Evolutionary conservation across 2,888 invertebrate species (phyloP).

Genomic region (Chloromyia formosa): DNA sequence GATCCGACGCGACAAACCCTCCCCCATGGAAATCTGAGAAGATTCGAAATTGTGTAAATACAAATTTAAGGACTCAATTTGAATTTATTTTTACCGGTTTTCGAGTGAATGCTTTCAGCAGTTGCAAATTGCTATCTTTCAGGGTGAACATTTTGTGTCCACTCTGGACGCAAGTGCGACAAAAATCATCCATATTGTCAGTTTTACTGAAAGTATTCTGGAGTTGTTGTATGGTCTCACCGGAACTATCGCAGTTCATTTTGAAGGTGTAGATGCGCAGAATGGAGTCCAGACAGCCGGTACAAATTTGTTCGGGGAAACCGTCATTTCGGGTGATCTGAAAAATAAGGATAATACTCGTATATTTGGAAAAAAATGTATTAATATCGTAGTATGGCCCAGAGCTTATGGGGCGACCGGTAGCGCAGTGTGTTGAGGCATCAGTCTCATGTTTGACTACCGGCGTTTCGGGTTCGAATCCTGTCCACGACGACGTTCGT

Average conservation of each 20-base stretch:
- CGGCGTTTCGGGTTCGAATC: too few species aligned
- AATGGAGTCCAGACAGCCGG: slow-evolving; percentile 26
- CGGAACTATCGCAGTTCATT: slow-evolving; percentile 38
- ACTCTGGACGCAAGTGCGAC: slow-evolving; percentile 21
- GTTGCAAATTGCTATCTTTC: slow-evolving; percentile 23
- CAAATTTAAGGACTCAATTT: background rate
- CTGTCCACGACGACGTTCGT: too few species aligned
- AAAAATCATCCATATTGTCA: slow-evolving; percentile 16
- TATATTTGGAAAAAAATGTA: too few species aligned
- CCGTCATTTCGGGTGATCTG: slow-evolving; percentile 39
- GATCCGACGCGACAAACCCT: slow-evolving; percentile 23
- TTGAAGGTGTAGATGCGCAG: slow-evolving; percentile 36
- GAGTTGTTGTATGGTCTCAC: slow-evolving; percentile 17
- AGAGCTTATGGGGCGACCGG: too few species aligned
- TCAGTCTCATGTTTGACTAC: too few species aligned
- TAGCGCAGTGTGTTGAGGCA: too few species aligned
- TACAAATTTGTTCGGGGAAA: slow-evolving; percentile 33
- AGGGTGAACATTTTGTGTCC: background rate
- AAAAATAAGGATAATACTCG: background rate
- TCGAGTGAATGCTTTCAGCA: slow-evolving; percentile 18
- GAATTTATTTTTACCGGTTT: slow-evolving; percentile 2
- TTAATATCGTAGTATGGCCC: too few species aligned
- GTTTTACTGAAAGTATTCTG: slow-evolving; percentile 16
- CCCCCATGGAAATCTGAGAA: background rate
- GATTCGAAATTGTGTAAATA: background rate